Percentiles rank a stretch among this genome's conserved stretches.
phyloP scores from a whole-genome alignment of 1,140 invertebrate genomes.

The Cherax quadricarinatus region DNA sequence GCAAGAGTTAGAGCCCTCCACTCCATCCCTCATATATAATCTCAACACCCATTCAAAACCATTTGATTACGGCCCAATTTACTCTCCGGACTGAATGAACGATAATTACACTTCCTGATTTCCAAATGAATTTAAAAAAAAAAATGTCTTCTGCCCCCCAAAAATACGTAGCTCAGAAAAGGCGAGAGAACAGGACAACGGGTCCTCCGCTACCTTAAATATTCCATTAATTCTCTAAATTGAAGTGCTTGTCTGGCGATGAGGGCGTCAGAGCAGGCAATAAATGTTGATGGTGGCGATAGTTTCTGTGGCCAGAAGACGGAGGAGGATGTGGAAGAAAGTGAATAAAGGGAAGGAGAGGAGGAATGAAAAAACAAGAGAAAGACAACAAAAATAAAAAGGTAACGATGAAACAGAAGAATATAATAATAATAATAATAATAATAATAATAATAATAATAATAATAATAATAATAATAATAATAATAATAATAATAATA shows the following conservation, averaged over 20 bases:
- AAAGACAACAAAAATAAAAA: not conserved
- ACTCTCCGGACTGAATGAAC: not conserved
- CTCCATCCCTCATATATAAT: no score
- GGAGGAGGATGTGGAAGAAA: not conserved
- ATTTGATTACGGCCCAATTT: not conserved
- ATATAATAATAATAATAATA: not conserved
- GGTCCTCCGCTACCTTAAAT: not conserved
- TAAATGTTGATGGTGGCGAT: not conserved
- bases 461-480: not conserved
- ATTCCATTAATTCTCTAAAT: slow-evolving; percentile 8
- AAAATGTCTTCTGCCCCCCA: not conserved
- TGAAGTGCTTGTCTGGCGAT: not conserved
- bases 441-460: not conserved
- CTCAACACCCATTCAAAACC: no score
- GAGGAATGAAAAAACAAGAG: not conserved
- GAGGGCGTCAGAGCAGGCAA: not conserved
- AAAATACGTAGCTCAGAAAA: not conserved
- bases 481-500: no score
- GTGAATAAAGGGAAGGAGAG: not conserved
- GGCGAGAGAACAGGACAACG: not conserved
- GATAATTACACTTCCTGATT: not conserved
- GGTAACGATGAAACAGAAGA: not conserved
- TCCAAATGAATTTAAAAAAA: not conserved
- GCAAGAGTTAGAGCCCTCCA: no score
- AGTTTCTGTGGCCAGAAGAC: not conserved